Evolutionary conservation across 30 jellyfish, hydroid and myxozoan genomes (phyloP).

Genomic region (Hydractinia symbiolongicarpus): DNA sequence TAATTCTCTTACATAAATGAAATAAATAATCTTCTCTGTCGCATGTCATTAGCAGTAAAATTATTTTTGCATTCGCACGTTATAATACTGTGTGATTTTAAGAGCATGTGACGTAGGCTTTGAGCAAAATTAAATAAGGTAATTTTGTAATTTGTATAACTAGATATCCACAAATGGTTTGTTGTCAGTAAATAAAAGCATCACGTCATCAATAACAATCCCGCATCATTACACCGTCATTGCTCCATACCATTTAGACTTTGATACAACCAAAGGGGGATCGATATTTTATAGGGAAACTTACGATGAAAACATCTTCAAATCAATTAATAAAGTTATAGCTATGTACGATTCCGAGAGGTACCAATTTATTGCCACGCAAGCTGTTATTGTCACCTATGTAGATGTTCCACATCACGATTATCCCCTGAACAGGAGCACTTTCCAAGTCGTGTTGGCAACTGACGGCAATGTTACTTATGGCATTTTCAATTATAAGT

Average conservation of each 20-base stretch:
- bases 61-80: too few relatives aligned
- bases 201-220: not conserved
- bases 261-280: slow-evolving; percentile 8
- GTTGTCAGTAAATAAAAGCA: not conserved
- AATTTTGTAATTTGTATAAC: not conserved
- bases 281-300: not conserved
- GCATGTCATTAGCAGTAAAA: too few relatives aligned
- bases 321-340: too few relatives aligned
- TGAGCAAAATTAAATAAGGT: too few relatives aligned
- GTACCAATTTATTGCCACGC: not conserved
- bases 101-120: too few relatives aligned
- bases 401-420: not conserved
- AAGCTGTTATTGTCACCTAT: slow-evolving; percentile 13
- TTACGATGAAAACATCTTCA: not conserved
- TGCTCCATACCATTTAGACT: slow-evolving; percentile 6
- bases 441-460: not conserved
- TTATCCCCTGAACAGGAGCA: not conserved
- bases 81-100: too few relatives aligned
- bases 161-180: slow-evolving; percentile 7
- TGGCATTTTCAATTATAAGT: slow-evolving; percentile 6
- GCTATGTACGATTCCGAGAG: not conserved
- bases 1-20: too few relatives aligned
- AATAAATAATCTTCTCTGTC: too few relatives aligned
- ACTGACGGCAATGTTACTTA: slow-evolving; percentile 11
- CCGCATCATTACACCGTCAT: not conserved